A percentile compares a stretch with the other conserved stretches of the same genome.
phyloP scores from a whole-genome alignment of 2,888 invertebrate species.

The Anthoptus insignis region DNA sequence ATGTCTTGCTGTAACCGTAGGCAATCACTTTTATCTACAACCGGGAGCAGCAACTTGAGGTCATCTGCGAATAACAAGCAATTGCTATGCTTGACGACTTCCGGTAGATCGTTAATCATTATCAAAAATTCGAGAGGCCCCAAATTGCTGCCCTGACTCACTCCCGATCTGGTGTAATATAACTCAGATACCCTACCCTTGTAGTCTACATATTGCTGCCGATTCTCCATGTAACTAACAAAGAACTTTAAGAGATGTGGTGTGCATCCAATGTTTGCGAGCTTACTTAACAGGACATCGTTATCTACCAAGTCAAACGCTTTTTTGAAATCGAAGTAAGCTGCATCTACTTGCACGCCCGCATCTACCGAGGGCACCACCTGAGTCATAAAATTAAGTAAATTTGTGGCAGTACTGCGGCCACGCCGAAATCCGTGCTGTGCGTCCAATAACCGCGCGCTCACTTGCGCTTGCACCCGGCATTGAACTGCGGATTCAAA shows the following conservation, averaged over 20 bases:
- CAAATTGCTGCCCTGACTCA: too few species aligned
- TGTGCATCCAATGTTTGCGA: constrained; percentile 22
- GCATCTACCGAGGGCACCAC: constrained; percentile 25
- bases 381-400: constrained; percentile 9
- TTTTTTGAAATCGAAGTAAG: constrained; percentile 41
- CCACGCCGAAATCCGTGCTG: constrained; percentile 31
- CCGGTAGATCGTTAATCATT: constrained; percentile 35
- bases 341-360: constrained; percentile 35
- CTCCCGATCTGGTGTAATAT: constrained; percentile 34
- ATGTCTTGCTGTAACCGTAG: constrained; percentile 1
- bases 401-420: constrained; percentile 26
- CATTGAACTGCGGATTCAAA: constrained; percentile 14
- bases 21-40: constrained; percentile 1
- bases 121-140: constrained; percentile 30
- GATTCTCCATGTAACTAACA: constrained; percentile 2
- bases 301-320: constrained; percentile 39
- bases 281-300: constrained; percentile 35
- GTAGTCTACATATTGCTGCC: constrained; percentile 27
- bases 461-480: constrained; percentile 13
- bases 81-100: constrained; percentile 11
- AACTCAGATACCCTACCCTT: constrained; percentile 22
- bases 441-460: constrained; percentile 14
- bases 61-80: background rate
- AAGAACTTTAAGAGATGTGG: constrained; percentile 19
- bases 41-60: background rate